Evolutionary conservation across 1,140 invertebrate genomes (phyloP), one percentile per base, ranked within the genome.

Genomic region (Aethina tumida): DNA sequence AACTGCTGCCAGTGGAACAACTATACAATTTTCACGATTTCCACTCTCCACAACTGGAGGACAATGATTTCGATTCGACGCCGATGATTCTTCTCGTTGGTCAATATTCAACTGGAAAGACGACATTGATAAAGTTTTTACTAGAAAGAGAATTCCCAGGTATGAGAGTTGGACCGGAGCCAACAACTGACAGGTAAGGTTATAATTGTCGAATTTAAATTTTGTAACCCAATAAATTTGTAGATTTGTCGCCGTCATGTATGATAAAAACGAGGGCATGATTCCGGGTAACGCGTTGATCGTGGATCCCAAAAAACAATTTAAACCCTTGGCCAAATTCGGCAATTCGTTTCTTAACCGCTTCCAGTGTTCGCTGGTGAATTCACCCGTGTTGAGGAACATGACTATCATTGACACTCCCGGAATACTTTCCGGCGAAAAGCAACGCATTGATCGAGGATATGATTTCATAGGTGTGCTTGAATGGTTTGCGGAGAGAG

Each of bases 401-500:
- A 70, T 88, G 10, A 76, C 79, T 5, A 81, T 87, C 43, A 73
- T 87, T 12, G 84, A 87, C 59, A 84, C 81, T 2, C 84, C 84
- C 9, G 84, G 84, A 35, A 75, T 74, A 35, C 51, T 72, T 15
- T n/a, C 68, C 17, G 79, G 80, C 20, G 79, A 82, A 55, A 81
- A 83, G 56, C 79, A 80, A 52, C 60, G 81, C 41, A 72, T 82
- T 3, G 81, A 87, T 55, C 59, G 84, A 30, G 83, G 83, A 2
- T 87, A 87, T 45, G 86, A 82, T 52, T 84, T 83, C 57, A 70
- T 74, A 18, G 75, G 73, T 9, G 79, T 84, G 8, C 57, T 84
- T 6, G 76, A 83, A 59, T 84, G 80, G 80, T 81, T 84, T 56
- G 78, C 80, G 2, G 80, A 83, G 51, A 58, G 79, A 35, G 80